Conservation (phyloP, 23 tunicate species). For the Ascidia mentula region DNA sequence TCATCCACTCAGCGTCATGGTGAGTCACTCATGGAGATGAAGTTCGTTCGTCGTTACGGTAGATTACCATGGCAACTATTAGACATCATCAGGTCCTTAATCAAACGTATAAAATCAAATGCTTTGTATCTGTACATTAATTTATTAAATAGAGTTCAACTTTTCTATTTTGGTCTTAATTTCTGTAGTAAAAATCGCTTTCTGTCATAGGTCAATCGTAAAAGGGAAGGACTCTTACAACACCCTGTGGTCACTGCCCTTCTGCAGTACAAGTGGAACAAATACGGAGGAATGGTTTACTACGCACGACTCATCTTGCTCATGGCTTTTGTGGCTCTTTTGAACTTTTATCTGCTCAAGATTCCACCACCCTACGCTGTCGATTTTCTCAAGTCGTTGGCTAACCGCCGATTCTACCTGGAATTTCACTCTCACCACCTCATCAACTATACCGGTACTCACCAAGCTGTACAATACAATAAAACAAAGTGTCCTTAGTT, state of each 20-base stretch:
- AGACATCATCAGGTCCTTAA: too few species aligned
- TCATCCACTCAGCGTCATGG: constrained; percentile 89
- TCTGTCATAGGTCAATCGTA: constrained; percentile 49
- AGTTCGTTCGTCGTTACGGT: not conserved
- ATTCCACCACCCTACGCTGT: constrained; percentile 83
- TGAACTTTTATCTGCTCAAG: constrained; percentile 52
- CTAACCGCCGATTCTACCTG: constrained; percentile 62
- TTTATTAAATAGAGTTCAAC: too few species aligned
- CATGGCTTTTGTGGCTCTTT: constrained; percentile 45
- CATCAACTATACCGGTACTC: constrained; percentile 63
- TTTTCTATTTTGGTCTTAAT: too few species aligned
- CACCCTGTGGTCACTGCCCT: constrained; percentile 86
- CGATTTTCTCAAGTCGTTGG: constrained; percentile 77
- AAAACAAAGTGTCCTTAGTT: too few species aligned
- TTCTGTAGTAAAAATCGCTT: too few species aligned
- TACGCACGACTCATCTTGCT: constrained; percentile 58
- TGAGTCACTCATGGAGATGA: not conserved
- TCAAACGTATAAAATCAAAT: too few species aligned
- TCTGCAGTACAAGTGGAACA: constrained; percentile 83
- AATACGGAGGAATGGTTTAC: constrained; percentile 79
- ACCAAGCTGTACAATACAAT: too few species aligned
- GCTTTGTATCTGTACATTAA: too few species aligned
- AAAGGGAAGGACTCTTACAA: constrained; percentile 66
- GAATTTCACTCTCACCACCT: constrained; percentile 43
- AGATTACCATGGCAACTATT: too few species aligned